Base-by-base conservation (phyloP, 2,888 invertebrate species). In the Dendrolimus pini region DNA sequence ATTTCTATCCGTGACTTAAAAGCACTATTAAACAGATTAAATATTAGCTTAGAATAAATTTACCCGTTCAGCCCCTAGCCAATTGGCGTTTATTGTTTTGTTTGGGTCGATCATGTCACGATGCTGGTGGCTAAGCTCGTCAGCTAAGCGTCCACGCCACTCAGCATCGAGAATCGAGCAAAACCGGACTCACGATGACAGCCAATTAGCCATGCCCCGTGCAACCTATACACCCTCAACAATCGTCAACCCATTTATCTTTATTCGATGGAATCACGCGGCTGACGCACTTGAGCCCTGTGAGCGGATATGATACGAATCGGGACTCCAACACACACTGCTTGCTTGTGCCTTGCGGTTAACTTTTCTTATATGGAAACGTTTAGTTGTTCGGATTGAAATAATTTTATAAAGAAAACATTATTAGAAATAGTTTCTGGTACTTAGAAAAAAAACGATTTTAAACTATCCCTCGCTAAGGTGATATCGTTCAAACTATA, bases 151-250 rank as follows among this genome's bases (percentile, higher is more conserved):
- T 74, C 73, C 65, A 68, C 71, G 69, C 70, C 77, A 78, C 77
- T 77, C 76, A 65, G 65, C 70, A 68, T 61, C 67, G 67, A 74
- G 66, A 69, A 66, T 66, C 64, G 67, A 73, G 71, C 66, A 70
- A 71, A 74, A 77, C 80, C 79, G 83, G 78, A 75, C 83, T 83
- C 83, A 78, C 78, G 81, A 78, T 89, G 89, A 90, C 89, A 90
- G 77, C 85, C 89, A 89, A 90, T 90, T 89, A 90, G 80, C 82
- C 73, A 62, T 78, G 73, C 77, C 82, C 72, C 71, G 65, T 71
- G 68, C 71, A 70, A 47, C 55, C 47, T 55, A 59, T 54, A 61
- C 66, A 65, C 74, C 75, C 73, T 71, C 79, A 78, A 75, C 75
- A 75, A 78, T 79, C 76, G 74, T 71, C 68, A 69, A 74, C 72